Percentiles rank a stretch among this genome's conserved stretches.
These are phyloP conservation scores for Campylomormyrus numenius DNA, from an alignment of 2,113 vertebrate species.

Conservation along the genomic window DNA sequence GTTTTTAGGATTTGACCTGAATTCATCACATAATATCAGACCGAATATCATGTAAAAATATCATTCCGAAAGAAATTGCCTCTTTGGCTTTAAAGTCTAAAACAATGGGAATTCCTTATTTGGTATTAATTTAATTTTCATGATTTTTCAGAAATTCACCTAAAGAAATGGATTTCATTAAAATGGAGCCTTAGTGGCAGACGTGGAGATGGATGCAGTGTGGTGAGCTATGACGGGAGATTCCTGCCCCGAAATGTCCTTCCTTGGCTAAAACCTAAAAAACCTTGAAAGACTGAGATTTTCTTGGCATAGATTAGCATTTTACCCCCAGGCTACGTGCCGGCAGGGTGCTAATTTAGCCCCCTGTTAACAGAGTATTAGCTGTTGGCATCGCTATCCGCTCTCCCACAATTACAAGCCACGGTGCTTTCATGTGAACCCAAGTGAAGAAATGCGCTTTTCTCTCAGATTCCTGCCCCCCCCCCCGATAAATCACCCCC, in stretches of 20 bases:
- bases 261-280: neutral
- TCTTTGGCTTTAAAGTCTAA: neutral
- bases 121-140: neutral
- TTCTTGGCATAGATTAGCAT: slow-evolving; percentile 7
- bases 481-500: slow-evolving; percentile 27
- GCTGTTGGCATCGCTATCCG: slow-evolving; percentile 45
- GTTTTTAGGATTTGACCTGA: neutral
- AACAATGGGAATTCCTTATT: neutral
- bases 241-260: slow-evolving; percentile 1
- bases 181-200: neutral
- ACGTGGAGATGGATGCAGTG: neutral
- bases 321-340: neutral
- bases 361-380: slow-evolving; percentile 38
- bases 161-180: neutral
- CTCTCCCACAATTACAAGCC: slow-evolving; percentile 34
- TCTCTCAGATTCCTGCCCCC: slow-evolving; percentile 1
- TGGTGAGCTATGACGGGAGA: neutral
- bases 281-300: slow-evolving; percentile 18
- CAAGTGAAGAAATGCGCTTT: slow-evolving; percentile 27
- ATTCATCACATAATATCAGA: neutral
- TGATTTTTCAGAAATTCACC: neutral
- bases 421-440: slow-evolving; percentile 51
- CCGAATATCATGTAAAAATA: neutral
- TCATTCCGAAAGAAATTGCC: neutral
- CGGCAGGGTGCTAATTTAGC: slow-evolving; percentile 16